Base-by-base conservation (phyloP, 2,797 vertebrate species). In the Benthosema pterotum region DNA sequence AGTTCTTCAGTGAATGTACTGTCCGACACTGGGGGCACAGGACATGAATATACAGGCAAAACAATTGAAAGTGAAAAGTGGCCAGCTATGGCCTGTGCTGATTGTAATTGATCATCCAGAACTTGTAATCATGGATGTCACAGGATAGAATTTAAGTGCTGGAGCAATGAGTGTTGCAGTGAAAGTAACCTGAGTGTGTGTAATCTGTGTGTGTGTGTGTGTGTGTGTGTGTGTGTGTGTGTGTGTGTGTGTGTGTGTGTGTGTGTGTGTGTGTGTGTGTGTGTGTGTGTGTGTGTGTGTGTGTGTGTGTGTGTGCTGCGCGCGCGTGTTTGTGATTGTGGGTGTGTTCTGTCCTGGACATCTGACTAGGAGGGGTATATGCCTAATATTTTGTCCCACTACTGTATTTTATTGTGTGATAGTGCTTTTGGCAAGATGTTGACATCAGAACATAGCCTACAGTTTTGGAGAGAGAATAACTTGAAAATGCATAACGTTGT, bases 81-180 rank as follows among this genome's bases (percentile, higher is more conserved):
- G 49, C 50, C 53, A 22, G 45, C 38, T 56, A 56, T 69, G 69
- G 60, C 63, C 57, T 65, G 52, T 63, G 62, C 65, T 75, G 74
- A 69, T 84, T 82, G 82, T 71, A 72, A 72, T 68, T 75, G 72
- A 83, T 86, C 68, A 68, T 62, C 60, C 47, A 62, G 64, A 47
- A 38, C 69, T 66, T 71, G 63, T 84, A 79, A 80, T 85, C 70
- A 82, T 63, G 63, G 52, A 60, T 72, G 47, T 71, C 57, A 67
- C 71, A 79, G 71, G 54, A 63, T 70, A 55, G 52, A 62, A 46
- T 52, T 66, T 60, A 65, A 77, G 68, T 73, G 63, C 64, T 67
- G 50, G 57, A 69, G 60, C 38, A 64, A 43, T 57, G 47, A 78
- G 67, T 66, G 55, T 73, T 45, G 42, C 49, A 71, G 67, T 71